Evolutionary conservation across 2,888 invertebrate species (phyloP).

Genomic region (Suillia variegata): DNA sequence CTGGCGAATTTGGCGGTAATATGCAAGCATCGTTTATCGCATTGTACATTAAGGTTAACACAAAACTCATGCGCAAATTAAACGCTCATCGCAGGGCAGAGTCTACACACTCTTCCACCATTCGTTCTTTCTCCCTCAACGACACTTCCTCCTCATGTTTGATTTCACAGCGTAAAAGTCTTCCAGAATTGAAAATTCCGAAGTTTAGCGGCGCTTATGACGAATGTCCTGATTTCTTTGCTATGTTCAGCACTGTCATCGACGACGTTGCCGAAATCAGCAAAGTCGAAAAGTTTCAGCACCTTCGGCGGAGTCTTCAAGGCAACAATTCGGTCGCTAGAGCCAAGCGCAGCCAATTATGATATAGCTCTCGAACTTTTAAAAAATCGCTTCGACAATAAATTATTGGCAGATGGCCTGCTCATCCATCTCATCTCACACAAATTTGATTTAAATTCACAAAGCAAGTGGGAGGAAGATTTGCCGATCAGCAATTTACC

Average conservation of each 20-base stretch:
- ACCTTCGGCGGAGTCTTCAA: constrained; percentile 8
- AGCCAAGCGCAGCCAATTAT: constrained; percentile 28
- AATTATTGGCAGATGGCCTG: constrained; percentile 23
- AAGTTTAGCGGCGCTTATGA: not conserved
- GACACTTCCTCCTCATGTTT: constrained; percentile 3
- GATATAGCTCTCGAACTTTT: constrained; percentile 30
- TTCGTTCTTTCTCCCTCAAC: constrained; percentile 3
- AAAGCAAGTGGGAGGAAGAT: constrained; percentile 25
- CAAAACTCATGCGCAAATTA: too few species aligned
- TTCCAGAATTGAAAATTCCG: constrained; percentile 1
- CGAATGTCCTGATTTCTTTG: constrained; percentile 14
- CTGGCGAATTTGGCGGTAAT: too few species aligned
- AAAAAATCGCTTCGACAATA: constrained; percentile 35
- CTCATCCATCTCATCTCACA: constrained; percentile 15
- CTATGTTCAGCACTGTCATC: not conserved
- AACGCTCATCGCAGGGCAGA: too few species aligned
- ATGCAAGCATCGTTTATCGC: not conserved
- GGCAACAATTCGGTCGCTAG: constrained; percentile 23
- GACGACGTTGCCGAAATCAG: not conserved
- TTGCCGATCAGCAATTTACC: constrained; percentile 11
- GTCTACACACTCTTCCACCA: constrained; percentile 7
- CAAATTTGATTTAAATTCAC: constrained; percentile 17
- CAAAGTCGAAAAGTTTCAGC: too few species aligned
- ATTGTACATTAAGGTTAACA: too few species aligned
- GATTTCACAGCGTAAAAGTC: not conserved